Evolutionary conservation across 2,888 invertebrate genomes (phyloP).

Genomic region (Acleris literana): DNA sequence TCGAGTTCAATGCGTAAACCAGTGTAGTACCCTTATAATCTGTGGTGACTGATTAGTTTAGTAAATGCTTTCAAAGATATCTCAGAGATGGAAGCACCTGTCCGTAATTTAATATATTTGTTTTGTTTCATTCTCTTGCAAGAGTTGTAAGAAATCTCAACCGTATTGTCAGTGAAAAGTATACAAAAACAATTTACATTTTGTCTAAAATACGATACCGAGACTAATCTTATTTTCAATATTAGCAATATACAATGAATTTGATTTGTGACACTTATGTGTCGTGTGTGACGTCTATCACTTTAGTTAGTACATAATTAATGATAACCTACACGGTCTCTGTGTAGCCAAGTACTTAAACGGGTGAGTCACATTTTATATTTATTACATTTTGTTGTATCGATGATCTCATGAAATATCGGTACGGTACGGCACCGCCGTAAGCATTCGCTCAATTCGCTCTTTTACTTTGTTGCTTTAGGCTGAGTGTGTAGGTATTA

Average conservation of each 20-base stretch:
- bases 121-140: conserved; percentile 66
- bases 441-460: conserved; percentile 39
- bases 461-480: conserved; percentile 25
- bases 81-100: conserved; percentile 67
- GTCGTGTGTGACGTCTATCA: conserved; percentile 71
- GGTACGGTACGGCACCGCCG: conserved; percentile 47
- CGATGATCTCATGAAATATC: conserved; percentile 78
- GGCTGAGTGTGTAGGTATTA: conserved; percentile 5
- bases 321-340: conserved; percentile 80
- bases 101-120: conserved; percentile 66
- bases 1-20: too few species aligned
- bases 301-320: conserved; percentile 53
- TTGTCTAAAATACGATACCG: background rate
- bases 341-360: conserved; percentile 72
- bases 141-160: conserved; percentile 45
- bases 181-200: conserved; percentile 1
- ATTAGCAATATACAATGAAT: conserved; percentile 11
- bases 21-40: too few species aligned
- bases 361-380: conserved; percentile 83
- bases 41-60: conserved; percentile 10
- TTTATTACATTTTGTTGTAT: conserved; percentile 80
- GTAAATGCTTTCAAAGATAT: conserved; percentile 29
- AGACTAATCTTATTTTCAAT: background rate
- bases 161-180: conserved; percentile 30
- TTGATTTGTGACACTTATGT: conserved; percentile 51